phyloP scores from a whole-genome alignment of 2,888 invertebrate genomes.

The Teinopalpus imperialis region DNA sequence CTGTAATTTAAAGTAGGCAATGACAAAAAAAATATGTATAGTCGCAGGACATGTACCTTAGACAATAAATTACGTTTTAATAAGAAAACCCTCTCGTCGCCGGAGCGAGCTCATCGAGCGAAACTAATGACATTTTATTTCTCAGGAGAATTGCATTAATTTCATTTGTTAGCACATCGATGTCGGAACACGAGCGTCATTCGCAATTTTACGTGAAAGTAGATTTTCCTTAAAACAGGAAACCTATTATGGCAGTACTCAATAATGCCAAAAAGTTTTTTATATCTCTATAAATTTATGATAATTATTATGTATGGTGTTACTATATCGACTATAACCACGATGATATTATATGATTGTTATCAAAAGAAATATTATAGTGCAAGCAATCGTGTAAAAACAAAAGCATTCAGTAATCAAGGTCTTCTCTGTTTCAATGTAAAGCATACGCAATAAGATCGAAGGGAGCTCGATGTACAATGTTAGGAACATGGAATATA shows the following conservation, averaged over 20 bases:
- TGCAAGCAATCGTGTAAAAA: too few species aligned
- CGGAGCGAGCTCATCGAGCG: conserved; percentile 63
- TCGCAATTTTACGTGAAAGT: conserved; percentile 55
- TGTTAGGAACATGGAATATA: too few species aligned
- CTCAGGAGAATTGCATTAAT: conserved; percentile 78
- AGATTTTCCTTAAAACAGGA: conserved; percentile 62
- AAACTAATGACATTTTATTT: conserved; percentile 79
- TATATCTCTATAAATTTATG: too few species aligned
- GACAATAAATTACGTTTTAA: conserved; percentile 52
- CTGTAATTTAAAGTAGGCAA: conserved; percentile 15
- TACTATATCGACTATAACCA: too few species aligned
- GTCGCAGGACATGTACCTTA: conserved; percentile 23
- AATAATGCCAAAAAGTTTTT: too few species aligned
- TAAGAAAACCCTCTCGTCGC: conserved; percentile 44
- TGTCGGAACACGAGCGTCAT: conserved; percentile 54
- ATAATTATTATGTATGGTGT: too few species aligned
- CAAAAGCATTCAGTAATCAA: too few species aligned
- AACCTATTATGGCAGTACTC: conserved; percentile 58
- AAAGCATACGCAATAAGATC: too few species aligned
- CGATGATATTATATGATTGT: too few species aligned
- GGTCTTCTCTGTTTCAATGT: too few species aligned
- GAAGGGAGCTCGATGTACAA: too few species aligned
- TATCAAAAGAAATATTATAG: too few species aligned
- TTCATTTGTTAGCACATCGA: conserved; percentile 76
- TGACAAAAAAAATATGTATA: conserved; percentile 17